Base-by-base conservation (phyloP, 2,113 vertebrate species). In the Tenrec ecaudatus region DNA sequence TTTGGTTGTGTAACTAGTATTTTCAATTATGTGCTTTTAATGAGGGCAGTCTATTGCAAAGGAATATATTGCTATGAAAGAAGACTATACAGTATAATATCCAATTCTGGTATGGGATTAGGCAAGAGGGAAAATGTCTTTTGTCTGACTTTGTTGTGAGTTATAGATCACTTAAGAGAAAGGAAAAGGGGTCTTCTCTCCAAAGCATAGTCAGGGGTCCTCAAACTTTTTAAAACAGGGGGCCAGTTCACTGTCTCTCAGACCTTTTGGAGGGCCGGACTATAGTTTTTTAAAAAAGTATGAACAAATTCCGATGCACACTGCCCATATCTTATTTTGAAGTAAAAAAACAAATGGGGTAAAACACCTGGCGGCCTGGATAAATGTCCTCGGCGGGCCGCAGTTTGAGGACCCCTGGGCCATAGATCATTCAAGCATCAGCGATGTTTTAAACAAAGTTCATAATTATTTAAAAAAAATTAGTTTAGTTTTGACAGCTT, bases 371-470 rank as follows among this genome's bases (percentile, higher is more conserved):
- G n/a, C n/a, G n/a, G n/a, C n/a, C n/a, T n/a, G n/a, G n/a, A n/a
- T n/a, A n/a, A n/a, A n/a, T n/a, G n/a, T n/a, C n/a, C n/a, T n/a
- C n/a, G n/a, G n/a, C n/a, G n/a, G n/a, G n/a, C n/a, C n/a, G n/a
- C n/a, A n/a, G n/a, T n/a, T n/a, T n/a, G n/a, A n/a, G n/a, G n/a
- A n/a, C n/a, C n/a, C n/a, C n/a, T n/a, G n/a, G n/a, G n/a, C n/a
- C n/a, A n/a, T 66, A 89, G 60, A 43, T 68, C 83, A 81, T 77
- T 84, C 83, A 95, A 89, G n/a, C 38, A 80, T 86, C 83, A 90
- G 92, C 57, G 90, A 0, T 95, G 78, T 94, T 92, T 93, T 95
- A 88, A 95, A 83, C 58, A 90, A 94, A 96, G 82, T 82, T 80
- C 25, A 14, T 53, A 89, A 22, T 89, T 73, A 93, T 53, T 53